Conservation (phyloP, 2,113 vertebrate species). For the Mustela nigripes region DNA sequence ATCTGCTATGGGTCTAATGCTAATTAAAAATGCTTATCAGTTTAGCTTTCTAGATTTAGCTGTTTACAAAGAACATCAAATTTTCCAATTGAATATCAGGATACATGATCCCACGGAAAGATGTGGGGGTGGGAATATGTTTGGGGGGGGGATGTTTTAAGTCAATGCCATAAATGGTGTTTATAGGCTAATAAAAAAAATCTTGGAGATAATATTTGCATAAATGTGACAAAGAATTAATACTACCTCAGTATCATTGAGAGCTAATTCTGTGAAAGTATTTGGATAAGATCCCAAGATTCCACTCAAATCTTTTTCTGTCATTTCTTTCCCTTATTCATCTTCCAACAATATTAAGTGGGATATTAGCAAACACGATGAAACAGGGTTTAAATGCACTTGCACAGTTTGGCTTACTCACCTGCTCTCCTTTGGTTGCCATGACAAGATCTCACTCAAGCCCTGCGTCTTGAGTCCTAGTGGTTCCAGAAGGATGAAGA, state of each 20-base stretch:
- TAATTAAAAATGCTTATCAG: conserved; percentile 76
- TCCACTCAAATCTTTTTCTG: background rate
- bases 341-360: background rate
- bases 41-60: conserved; percentile 57
- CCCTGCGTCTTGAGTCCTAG: no score
- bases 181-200: conserved; percentile 45
- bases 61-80: conserved; percentile 64
- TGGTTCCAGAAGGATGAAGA: background rate
- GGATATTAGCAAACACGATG: background rate
- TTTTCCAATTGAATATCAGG: conserved; percentile 69
- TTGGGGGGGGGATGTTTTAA: background rate
- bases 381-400: background rate
- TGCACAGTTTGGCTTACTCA: background rate
- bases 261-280: conserved; percentile 12
- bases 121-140: background rate
- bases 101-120: conserved; percentile 53
- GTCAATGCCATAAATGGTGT: background rate
- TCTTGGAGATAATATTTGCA: conserved; percentile 14
- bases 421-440: background rate
- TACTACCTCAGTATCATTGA: conserved; percentile 28
- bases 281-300: conserved; percentile 30
- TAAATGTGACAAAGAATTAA: conserved; percentile 52
- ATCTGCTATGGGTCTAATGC: conserved; percentile 45
- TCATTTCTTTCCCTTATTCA: background rate
- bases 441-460: background rate